A percentile compares a stretch with the other conserved stretches of the same genome.
These are phyloP conservation scores for Neotragus moschatus DNA, from an alignment of 2,113 vertebrate genomes.

Conservation along the genomic window DNA sequence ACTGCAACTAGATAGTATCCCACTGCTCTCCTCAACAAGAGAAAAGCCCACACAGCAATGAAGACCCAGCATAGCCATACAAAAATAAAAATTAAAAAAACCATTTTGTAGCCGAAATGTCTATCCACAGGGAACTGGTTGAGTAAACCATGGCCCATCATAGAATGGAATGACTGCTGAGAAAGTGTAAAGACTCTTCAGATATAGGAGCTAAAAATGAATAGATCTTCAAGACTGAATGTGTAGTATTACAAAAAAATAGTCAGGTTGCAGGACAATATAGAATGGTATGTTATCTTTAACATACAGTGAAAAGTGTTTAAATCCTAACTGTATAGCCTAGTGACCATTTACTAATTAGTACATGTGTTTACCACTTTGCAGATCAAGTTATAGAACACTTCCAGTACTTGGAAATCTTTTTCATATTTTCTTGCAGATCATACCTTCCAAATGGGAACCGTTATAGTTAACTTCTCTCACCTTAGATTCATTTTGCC, in stretches of 20 bases:
- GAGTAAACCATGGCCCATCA: neutral
- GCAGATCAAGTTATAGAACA: neutral
- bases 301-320: neutral
- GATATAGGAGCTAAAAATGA: neutral
- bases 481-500: neutral
- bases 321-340: neutral
- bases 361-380: neutral
- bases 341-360: neutral
- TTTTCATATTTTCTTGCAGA: neutral
- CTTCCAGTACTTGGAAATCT: neutral
- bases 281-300: neutral
- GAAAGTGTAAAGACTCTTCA: neutral
- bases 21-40: neutral
- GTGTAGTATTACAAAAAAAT: neutral
- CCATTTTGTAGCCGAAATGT: neutral
- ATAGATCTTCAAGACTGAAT: neutral
- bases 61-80: neutral
- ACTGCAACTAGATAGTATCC: neutral
- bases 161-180: neutral
- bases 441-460: neutral
- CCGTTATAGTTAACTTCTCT: neutral
- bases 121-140: neutral
- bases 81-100: neutral
- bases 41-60: neutral
- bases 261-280: neutral